Percentiles rank a stretch among this genome's conserved stretches.
These are phyloP conservation scores for Dexiosoma caninum DNA, from an alignment of 2,888 invertebrate genomes.

Conservation along the genomic window DNA sequence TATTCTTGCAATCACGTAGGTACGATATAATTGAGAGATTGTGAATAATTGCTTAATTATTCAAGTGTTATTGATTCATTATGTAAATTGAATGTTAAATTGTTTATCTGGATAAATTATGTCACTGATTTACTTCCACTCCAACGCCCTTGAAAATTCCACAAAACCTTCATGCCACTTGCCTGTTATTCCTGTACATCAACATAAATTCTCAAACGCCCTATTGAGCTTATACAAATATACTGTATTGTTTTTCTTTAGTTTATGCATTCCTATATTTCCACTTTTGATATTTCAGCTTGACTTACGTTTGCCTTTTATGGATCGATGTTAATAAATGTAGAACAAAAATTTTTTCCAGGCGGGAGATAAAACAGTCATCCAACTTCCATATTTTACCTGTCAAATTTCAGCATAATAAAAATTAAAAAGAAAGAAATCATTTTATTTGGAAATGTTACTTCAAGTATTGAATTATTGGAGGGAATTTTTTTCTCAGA, in stretches of 20 bases:
- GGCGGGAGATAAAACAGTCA: constrained; percentile 4
- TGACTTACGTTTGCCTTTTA: constrained; percentile 23
- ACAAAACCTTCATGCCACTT: background rate
- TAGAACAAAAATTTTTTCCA: background rate
- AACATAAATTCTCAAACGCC: background rate
- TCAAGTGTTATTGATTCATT: constrained; percentile 31
- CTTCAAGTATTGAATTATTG: constrained; percentile 17
- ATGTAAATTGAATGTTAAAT: constrained; percentile 6
- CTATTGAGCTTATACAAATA: background rate
- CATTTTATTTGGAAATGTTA: constrained; percentile 2
- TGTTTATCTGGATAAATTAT: constrained; percentile 6
- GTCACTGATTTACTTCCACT: constrained; percentile 29
- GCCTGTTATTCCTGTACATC: background rate
- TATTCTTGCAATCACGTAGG: background rate
- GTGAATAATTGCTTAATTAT: constrained; percentile 18
- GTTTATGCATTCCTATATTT: background rate
- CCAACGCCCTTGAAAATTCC: constrained; percentile 1
- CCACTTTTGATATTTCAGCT: constrained; percentile 31
- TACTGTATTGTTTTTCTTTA: background rate
- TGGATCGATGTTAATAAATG: background rate
- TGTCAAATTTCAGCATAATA: constrained; percentile 14
- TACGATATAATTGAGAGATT: constrained; percentile 12
- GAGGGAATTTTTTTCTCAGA: constrained; percentile 1
- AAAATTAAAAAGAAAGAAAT: background rate
- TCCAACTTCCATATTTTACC: constrained; percentile 2